Base-by-base conservation (phyloP, 2,888 invertebrate species). In the Teleogryllus oceanicus region DNA sequence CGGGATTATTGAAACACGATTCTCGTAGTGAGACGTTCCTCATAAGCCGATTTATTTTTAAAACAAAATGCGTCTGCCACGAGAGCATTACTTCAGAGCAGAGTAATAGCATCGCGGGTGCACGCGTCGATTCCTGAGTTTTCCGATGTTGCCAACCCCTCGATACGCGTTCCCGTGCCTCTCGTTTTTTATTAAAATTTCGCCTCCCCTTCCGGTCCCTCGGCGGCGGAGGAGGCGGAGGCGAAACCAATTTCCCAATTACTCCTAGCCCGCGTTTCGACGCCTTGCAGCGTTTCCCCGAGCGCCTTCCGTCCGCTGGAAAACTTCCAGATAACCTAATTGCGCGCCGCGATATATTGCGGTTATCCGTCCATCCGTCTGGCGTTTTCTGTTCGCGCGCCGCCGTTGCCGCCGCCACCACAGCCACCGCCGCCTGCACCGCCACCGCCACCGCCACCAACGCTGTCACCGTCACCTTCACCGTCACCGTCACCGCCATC, bases 121-220 rank as follows among this genome's bases (percentile, higher is more conserved):
- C 37, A 37, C 37, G 37, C 37, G 37, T 8, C 37, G 37, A 37
- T 37, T 37, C 37, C 37, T 37, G 37, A 37, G 37, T 18, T 62
- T 62, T 62, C 16, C 13, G 8, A 62, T 62, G 62, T 62, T 62
- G n/a, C 62, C 62, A 62, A 16, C 62, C n/a, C 37, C 62, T 62
- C 16, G n/a, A n/a, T 62, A 12, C 62, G 62, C n/a, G 37, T 37
- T 37, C 37, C 37, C 37, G 37, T 5, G 37, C 62, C 62, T 62
- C 62, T 62, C n/a, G n/a, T 62, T 62, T 62, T 62, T 62, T 62
- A 62, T 62, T 62, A 62, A 62, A 62, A 62, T 62, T 62, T 62
- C 13, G 13, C 62, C 4, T n/a, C 16, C 16, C 13, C 62, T 62
- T 62, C 62, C 62, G n/a, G 37, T 62, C n/a, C n/a, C 62, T 62